Base-by-base conservation (phyloP, 2,113 vertebrate genomes). In the Patagioenas fasciata region DNA sequence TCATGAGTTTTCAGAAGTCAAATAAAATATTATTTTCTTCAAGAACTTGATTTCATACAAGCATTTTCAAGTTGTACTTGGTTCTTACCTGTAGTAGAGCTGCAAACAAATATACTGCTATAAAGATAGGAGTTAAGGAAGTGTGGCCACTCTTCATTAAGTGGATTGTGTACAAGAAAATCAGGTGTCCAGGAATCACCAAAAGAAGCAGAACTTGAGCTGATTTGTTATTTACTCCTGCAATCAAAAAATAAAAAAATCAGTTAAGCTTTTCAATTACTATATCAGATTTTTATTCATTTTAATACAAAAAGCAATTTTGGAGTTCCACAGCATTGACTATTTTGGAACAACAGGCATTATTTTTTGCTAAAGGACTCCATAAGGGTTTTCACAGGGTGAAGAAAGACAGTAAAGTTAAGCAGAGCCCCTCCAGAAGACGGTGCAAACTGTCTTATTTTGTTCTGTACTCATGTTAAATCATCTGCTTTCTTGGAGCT, bases 81-180 rank as follows among this genome's bases (percentile, higher is more conserved):
- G 17, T 15, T 62, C 98, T 97, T 97, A 99, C 99, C 99, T 99
- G 99, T 67, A 99, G 96, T 84, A 99, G 95, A 44, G 99, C 99
- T 64, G 99, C 98, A 91, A 99, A 97, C 87, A 99, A 97, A 96
- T 99, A 99, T 0, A 99, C 99, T 1, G 97, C 97, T 84, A 99
- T 98, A 24, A 99, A 99, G 97, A 99, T 98, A 28, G 98, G 97
- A 1, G 99, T 99, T 93, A 99, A 97, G 19, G 99, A 99, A 69
- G 99, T 99, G 86, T 99, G 99, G 54, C 99, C 99, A 0, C 99
- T 99, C 93, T 99, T 99, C 99, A 99, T 99, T 97, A 99, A 93
- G 94, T 99, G 99, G 89, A 99, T 99, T 11, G 98, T 99, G 89
- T 99, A 99, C 80, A 99, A 98, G 98, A 99, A 99, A 96, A 99